Evolutionary conservation across 2,888 invertebrate genomes (phyloP).

Genomic region (Harpalus rufipes): DNA sequence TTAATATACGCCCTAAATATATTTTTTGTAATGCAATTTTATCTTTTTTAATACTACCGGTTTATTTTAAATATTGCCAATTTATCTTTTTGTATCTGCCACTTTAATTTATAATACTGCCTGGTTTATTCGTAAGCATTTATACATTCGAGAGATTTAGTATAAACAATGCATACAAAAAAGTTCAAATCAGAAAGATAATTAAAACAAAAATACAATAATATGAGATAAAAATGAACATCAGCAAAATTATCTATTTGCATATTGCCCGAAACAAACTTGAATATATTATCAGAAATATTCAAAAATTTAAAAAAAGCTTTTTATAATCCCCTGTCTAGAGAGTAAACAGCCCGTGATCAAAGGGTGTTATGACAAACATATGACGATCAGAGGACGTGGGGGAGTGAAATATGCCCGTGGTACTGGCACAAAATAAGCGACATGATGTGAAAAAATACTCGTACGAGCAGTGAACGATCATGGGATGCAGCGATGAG

Average conservation of each 20-base stretch:
- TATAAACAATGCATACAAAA: neutral
- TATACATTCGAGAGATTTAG: too few relatives aligned
- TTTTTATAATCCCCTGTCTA: conserved; percentile 28
- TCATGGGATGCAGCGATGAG: conserved; percentile 8
- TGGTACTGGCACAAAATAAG: conserved; percentile 22
- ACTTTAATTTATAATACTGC: too few relatives aligned
- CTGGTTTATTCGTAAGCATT: too few relatives aligned
- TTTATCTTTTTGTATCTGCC: too few relatives aligned
- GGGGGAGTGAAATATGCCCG: conserved; percentile 24
- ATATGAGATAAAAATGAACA: conserved; percentile 12
- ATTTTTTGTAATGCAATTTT: too few relatives aligned
- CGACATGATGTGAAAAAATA: conserved; percentile 48
- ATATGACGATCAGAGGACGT: conserved; percentile 30
- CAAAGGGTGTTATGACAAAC: conserved; percentile 44
- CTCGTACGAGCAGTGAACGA: neutral
- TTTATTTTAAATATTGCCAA: too few relatives aligned
- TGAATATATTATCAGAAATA: conserved; percentile 20
- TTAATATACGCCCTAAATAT: too few relatives aligned
- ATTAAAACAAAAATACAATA: neutral
- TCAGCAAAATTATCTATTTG: conserved; percentile 1
- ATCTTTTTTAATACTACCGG: too few relatives aligned
- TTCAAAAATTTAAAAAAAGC: conserved; percentile 27
- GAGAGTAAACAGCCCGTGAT: conserved; percentile 28
- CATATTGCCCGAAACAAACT: neutral
- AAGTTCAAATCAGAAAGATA: conserved; percentile 1